Evolutionary conservation across 1,140 invertebrate species (phyloP).

Genomic region (Zaprionus tsacasi): DNA sequence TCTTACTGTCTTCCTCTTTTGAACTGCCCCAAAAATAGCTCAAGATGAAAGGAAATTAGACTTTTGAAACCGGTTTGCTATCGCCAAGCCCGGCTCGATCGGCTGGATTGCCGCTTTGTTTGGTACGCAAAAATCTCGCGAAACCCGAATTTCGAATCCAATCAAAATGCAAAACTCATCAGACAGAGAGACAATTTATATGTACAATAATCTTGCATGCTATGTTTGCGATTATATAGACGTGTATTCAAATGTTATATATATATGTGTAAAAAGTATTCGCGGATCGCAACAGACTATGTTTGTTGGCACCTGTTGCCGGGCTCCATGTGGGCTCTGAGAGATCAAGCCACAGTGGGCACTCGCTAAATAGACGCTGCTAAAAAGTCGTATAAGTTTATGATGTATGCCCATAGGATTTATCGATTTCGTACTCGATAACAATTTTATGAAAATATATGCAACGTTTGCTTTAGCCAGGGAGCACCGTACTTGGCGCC

Average conservation of each 20-base stretch:
- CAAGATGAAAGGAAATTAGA: conserved; percentile 39
- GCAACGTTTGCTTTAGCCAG: background rate
- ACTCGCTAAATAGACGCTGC: background rate
- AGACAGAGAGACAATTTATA: conserved; percentile 3
- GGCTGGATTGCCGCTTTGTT: conserved; percentile 3
- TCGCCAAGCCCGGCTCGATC: conserved; percentile 17
- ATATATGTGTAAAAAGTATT: background rate
- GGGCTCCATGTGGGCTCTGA: conserved; percentile 6
- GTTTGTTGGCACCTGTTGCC: conserved; percentile 20
- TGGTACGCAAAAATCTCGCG: conserved; percentile 21
- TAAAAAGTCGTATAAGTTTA: background rate
- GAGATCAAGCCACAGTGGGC: background rate
- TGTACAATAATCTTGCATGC: background rate
- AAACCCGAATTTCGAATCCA: conserved; percentile 3
- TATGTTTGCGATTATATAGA: background rate
- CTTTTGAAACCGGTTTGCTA: conserved; percentile 34
- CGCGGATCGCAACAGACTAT: background rate
- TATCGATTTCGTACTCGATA: background rate
- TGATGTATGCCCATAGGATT: background rate
- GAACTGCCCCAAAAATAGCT: conserved; percentile 31
- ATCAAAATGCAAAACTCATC: conserved; percentile 26
- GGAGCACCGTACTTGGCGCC: background rate
- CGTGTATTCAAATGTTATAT: background rate
- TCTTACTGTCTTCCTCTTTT: conserved; percentile 13
- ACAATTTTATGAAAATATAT: background rate